Conservation (phyloP, 2,888 invertebrate species). For the Strigamia crassipes region DNA sequence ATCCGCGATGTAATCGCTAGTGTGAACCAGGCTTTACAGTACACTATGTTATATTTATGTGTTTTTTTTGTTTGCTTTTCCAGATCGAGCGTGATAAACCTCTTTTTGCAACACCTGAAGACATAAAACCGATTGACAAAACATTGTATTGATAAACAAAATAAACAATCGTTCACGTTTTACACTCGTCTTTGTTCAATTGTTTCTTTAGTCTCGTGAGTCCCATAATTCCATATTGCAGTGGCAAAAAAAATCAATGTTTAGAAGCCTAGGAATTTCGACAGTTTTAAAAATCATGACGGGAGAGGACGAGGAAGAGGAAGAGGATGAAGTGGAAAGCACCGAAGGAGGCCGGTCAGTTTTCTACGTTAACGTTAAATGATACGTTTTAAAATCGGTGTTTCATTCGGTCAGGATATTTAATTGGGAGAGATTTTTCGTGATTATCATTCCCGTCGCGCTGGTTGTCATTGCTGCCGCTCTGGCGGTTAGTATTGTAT, state of each 20-base stretch:
- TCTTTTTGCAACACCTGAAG: not conserved
- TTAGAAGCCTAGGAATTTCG: too few relatives aligned
- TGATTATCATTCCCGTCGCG: not conserved
- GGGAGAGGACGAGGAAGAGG: too few relatives aligned
- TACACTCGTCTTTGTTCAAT: not conserved
- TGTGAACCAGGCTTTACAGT: too few relatives aligned
- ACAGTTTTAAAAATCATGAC: too few relatives aligned
- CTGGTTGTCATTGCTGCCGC: not conserved
- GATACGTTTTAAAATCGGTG: not conserved
- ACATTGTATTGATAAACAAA: not conserved
- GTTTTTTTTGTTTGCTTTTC: not conserved
- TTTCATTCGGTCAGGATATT: not conserved
- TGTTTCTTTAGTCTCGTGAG: too few relatives aligned
- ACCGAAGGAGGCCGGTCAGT: not conserved
- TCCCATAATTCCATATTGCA: not conserved
- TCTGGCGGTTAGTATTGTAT: not conserved
- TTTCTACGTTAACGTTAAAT: not conserved
- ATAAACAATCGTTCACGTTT: conserved; percentile 5
- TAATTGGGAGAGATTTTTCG: not conserved
- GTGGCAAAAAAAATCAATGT: not conserved
- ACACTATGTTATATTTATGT: too few relatives aligned
- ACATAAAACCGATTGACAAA: not conserved
- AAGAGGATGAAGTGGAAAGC: too few relatives aligned
- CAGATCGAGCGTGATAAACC: not conserved
- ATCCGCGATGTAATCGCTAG: too few relatives aligned